Percentiles rank a stretch among this genome's conserved stretches.
Evolutionary conservation across 2,888 invertebrate genomes (phyloP).

Genomic region (Apamea anceps): DNA sequence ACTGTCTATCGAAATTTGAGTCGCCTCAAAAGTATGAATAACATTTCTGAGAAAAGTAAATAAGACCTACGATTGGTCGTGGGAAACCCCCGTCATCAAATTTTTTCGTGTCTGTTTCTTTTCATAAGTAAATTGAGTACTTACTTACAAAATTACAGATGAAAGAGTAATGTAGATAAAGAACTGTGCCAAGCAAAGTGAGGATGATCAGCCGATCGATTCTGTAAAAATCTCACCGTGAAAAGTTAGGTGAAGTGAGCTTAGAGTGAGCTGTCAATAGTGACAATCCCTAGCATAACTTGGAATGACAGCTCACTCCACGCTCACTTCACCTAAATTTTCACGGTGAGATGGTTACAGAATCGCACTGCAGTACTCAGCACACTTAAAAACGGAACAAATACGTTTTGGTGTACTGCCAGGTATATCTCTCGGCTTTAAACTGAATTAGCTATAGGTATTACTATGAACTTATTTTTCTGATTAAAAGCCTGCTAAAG

Average conservation of each 20-base stretch:
- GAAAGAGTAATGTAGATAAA: not conserved
- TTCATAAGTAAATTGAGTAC: not conserved
- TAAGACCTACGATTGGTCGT: constrained; percentile 35
- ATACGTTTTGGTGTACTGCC: not conserved
- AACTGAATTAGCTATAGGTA: not conserved
- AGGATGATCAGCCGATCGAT: too few relatives aligned
- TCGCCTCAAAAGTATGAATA: constrained; percentile 26
- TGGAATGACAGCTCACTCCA: too few relatives aligned
- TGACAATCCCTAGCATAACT: too few relatives aligned
- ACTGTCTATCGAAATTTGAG: constrained; percentile 31
- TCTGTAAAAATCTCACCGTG: too few relatives aligned
- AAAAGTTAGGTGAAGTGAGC: too few relatives aligned
- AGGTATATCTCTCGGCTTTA: not conserved
- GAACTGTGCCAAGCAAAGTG: not conserved
- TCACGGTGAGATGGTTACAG: too few relatives aligned
- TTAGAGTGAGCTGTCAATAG: too few relatives aligned
- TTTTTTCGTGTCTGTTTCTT: constrained; percentile 16
- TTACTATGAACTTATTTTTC: not conserved
- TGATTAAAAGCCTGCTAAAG: not conserved
- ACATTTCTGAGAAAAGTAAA: constrained; percentile 44
- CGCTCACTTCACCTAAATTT: too few relatives aligned
- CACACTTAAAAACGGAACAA: not conserved
- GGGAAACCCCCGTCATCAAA: constrained; percentile 34
- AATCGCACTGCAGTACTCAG: too few relatives aligned
- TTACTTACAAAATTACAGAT: not conserved